Conservation (phyloP, 1,140 invertebrate species). For the Charaxes varanes region DNA sequence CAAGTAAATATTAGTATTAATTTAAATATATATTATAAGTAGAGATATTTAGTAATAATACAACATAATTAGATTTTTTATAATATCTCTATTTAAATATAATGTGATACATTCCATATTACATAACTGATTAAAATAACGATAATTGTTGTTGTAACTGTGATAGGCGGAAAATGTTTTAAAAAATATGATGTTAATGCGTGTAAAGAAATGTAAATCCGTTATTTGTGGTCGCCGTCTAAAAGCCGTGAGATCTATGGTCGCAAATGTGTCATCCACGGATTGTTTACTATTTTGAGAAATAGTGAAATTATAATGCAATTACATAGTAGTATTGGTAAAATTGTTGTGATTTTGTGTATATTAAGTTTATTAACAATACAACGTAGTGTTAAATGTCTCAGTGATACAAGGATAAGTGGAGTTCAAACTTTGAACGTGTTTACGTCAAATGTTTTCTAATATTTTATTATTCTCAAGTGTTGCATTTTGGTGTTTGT, state of each 20-base stretch:
- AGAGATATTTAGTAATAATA: too few relatives aligned
- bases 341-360: slow-evolving; percentile 2
- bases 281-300: slow-evolving; percentile 69
- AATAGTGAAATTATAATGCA: slow-evolving; percentile 20
- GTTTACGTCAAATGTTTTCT: slow-evolving; percentile 61
- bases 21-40: too few relatives aligned
- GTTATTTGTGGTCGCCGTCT: slow-evolving; percentile 66
- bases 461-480: slow-evolving; percentile 35
- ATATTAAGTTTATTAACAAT: not conserved
- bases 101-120: too few relatives aligned
- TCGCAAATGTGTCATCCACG: slow-evolving; percentile 62
- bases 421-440: slow-evolving; percentile 33
- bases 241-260: slow-evolving; percentile 67
- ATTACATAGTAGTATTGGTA: not conserved
- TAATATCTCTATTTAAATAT: too few relatives aligned
- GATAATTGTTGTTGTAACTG: too few relatives aligned
- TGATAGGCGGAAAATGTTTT: too few relatives aligned
- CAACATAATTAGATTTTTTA: too few relatives aligned
- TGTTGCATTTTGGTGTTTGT: slow-evolving; percentile 29
- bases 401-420: slow-evolving; percentile 6
- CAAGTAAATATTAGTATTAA: too few relatives aligned
- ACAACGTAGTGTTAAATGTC: slow-evolving; percentile 2
- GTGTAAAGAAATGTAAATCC: slow-evolving; percentile 40
- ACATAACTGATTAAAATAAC: too few relatives aligned
- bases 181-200: slow-evolving; percentile 18